phyloP scores from a whole-genome alignment of 1,140 invertebrate species.

The Trichonephila clavata region DNA sequence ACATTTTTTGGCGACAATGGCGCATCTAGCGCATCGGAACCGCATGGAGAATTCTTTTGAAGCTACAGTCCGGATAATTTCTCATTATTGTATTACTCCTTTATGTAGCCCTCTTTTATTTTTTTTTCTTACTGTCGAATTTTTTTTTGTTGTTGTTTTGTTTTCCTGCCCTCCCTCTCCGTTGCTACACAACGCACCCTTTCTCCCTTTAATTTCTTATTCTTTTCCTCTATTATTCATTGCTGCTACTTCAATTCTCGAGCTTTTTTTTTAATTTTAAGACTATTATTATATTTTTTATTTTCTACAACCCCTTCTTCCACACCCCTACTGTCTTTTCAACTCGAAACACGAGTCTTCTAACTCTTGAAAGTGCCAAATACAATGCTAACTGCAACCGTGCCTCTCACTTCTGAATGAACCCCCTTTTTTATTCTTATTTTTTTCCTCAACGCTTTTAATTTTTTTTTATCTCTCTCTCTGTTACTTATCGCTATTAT shows the following conservation, averaged over 20 bases:
- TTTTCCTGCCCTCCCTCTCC: neutral
- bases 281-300: neutral
- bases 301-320: neutral
- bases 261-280: constrained; percentile 7
- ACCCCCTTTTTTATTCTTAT: neutral
- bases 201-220: constrained; percentile 68
- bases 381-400: constrained; percentile 71
- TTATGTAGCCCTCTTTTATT: neutral
- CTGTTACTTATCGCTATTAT: constrained; percentile 28
- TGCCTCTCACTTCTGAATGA: constrained; percentile 39
- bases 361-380: constrained; percentile 63
- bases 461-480: constrained; percentile 24
- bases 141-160: neutral
- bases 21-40: constrained; percentile 67
- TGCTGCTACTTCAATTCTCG: constrained; percentile 48
- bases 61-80: constrained; percentile 59
- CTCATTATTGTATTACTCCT: constrained; percentile 63
- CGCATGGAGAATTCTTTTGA: constrained; percentile 60
- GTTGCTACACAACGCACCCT: constrained; percentile 33
- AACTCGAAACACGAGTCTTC: constrained; percentile 59
- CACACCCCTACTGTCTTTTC: neutral
- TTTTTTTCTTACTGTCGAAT: constrained; percentile 7
- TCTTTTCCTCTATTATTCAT: constrained; percentile 58
- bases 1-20: constrained; percentile 73
- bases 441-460: neutral